phyloP scores from a whole-genome alignment of 2,113 vertebrate genomes.

The Bubo scandiacus region DNA sequence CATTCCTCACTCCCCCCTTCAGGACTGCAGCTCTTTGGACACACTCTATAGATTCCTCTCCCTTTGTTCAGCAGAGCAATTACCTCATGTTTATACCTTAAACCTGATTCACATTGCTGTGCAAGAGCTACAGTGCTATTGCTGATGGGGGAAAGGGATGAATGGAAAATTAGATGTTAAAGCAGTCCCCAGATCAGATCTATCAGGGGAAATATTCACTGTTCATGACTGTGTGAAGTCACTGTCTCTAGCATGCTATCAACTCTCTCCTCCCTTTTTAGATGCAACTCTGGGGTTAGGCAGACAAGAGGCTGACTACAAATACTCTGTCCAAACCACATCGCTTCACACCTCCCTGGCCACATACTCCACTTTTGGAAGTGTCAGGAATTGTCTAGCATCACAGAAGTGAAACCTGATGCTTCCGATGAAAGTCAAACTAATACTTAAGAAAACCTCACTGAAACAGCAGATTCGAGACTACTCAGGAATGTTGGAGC shows the following conservation, averaged over 20 bases:
- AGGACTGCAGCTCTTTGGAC: background rate
- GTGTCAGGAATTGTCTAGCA: background rate
- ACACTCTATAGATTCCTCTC: background rate
- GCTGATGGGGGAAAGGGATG: background rate
- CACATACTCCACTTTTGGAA: background rate
- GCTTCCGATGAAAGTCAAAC: background rate
- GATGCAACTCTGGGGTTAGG: background rate
- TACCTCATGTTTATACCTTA: background rate
- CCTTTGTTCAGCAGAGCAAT: background rate
- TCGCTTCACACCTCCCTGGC: background rate
- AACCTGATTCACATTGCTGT: rapidly evolving
- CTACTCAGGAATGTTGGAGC: background rate
- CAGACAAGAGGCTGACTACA: background rate
- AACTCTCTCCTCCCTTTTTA: background rate
- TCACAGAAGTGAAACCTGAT: background rate
- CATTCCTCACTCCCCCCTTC: background rate
- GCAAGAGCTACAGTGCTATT: background rate
- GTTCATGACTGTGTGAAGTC: background rate
- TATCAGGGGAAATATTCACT: background rate
- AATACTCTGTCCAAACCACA: background rate
- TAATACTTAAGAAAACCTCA: background rate
- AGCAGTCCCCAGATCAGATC: background rate
- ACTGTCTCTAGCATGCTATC: background rate
- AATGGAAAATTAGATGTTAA: background rate
- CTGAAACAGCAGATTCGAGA: background rate